phyloP scores from a whole-genome alignment of 2,888 invertebrate species.

The Taenaris catops region DNA sequence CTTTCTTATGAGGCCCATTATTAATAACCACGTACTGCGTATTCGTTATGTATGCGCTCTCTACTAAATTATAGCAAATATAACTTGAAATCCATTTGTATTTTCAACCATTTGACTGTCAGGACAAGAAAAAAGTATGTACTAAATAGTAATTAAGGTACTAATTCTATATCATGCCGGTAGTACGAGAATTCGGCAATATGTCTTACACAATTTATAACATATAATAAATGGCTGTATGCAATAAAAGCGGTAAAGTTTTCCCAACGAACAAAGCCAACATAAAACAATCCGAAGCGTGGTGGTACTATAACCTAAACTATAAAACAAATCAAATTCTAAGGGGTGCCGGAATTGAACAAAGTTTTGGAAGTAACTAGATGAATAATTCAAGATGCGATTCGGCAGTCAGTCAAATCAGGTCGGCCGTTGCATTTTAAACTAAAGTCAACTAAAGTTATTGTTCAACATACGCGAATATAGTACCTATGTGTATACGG shows the following conservation, averaged over 20 bases:
- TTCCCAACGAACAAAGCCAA: slow-evolving; percentile 1
- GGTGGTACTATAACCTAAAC: slow-evolving; percentile 53
- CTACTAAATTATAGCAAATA: too few species aligned
- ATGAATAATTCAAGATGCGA: slow-evolving; percentile 74
- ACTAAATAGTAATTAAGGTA: too few species aligned
- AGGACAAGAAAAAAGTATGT: too few species aligned
- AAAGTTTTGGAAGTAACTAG: slow-evolving; percentile 57
- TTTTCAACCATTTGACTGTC: too few species aligned
- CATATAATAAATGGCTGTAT: too few species aligned
- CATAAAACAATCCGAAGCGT: slow-evolving; percentile 19
- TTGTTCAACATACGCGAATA: slow-evolving; percentile 3
- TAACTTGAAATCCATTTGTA: too few species aligned
- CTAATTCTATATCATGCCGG: too few species aligned
- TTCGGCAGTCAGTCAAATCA: slow-evolving; percentile 71
- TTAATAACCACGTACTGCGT: too few species aligned
- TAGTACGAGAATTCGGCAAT: too few species aligned
- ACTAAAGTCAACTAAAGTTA: slow-evolving; percentile 35
- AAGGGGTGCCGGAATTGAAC: slow-evolving; percentile 41
- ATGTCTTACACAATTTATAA: too few species aligned
- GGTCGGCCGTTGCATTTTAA: slow-evolving; percentile 59
- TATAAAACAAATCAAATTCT: slow-evolving; percentile 63
- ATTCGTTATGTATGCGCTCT: too few species aligned
- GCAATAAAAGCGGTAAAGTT: background rate
- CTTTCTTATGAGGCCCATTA: too few species aligned
- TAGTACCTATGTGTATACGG: slow-evolving; percentile 6